A percentile compares a stretch with the other conserved stretches of the same genome.
Evolutionary conservation across 2,113 vertebrate genomes (phyloP).

Genomic region (Calyptomena viridis): DNA sequence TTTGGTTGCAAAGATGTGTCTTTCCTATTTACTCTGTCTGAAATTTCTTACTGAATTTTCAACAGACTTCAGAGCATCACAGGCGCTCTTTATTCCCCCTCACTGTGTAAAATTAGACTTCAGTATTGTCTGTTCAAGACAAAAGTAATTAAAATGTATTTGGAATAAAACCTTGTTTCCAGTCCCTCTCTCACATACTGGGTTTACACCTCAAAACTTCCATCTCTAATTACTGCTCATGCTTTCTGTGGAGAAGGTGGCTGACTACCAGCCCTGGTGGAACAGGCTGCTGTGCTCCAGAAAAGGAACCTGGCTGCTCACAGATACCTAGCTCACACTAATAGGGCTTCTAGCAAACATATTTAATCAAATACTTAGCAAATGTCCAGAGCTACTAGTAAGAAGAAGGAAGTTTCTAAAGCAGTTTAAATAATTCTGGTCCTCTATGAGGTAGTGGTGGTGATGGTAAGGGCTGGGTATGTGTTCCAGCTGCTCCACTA

Average conservation of each 20-base stretch:
- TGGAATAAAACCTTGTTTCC: not conserved
- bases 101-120: not conserved
- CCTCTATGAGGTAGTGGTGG: not conserved
- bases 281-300: accelerated
- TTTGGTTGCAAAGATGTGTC: not conserved
- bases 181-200: accelerated
- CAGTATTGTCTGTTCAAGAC: not conserved
- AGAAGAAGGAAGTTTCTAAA: not conserved
- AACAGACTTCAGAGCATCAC: not conserved
- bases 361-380: not conserved
- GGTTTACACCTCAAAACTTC: not conserved
- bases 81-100: not conserved
- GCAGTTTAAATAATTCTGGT: not conserved
- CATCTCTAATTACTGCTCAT: not conserved
- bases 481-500: accelerated
- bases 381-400: not conserved
- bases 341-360: not conserved
- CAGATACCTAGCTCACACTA: not conserved
- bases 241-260: not conserved
- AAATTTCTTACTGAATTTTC: not conserved
- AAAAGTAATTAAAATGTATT: not conserved
- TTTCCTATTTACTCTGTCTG: not conserved
- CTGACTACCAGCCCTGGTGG: accelerated
- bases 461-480: not conserved
- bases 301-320: not conserved